Percentiles rank a stretch among this genome's conserved stretches.
These are phyloP conservation scores for Wiebesia pumilae DNA, from an alignment of 1,140 invertebrate species.

Conservation along the genomic window DNA sequence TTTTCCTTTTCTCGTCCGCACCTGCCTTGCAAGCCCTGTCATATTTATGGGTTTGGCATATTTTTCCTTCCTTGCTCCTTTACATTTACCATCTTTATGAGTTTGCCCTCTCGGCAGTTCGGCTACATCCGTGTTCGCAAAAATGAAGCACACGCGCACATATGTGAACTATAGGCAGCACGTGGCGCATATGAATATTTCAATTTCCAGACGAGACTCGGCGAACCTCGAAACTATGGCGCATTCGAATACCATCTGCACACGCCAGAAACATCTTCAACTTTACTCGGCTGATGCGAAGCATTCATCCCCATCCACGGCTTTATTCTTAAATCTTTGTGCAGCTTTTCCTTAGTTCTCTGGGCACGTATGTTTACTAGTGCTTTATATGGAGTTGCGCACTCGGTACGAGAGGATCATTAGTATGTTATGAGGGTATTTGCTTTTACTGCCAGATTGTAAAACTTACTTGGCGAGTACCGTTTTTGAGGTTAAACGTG, in stretches of 20 bases:
- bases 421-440: slow-evolving; percentile 19
- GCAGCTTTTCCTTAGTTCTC: not conserved
- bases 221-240: not conserved
- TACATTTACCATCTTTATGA: not conserved
- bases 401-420: not conserved
- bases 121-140: not conserved
- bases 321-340: slow-evolving; percentile 21
- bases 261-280: slow-evolving; percentile 7
- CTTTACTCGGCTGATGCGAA: not conserved
- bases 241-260: slow-evolving; percentile 1
- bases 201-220: slow-evolving; percentile 52
- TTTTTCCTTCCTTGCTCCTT: not conserved
- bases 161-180: not conserved
- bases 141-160: slow-evolving; percentile 2
- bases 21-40: not conserved
- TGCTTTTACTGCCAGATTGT: slow-evolving; percentile 11
- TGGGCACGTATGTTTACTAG: not conserved
- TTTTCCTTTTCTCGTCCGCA: not conserved
- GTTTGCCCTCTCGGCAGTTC: not conserved
- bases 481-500: not conserved
- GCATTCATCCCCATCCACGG: not conserved
- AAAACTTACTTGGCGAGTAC: not conserved
- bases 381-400: not conserved
- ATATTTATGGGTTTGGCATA: not conserved
- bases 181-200: slow-evolving; percentile 61